Evolutionary conservation across 2,888 invertebrate genomes (phyloP), one percentile per base, ranked within the genome.

Genomic region (Lycocerus yunnanus): DNA sequence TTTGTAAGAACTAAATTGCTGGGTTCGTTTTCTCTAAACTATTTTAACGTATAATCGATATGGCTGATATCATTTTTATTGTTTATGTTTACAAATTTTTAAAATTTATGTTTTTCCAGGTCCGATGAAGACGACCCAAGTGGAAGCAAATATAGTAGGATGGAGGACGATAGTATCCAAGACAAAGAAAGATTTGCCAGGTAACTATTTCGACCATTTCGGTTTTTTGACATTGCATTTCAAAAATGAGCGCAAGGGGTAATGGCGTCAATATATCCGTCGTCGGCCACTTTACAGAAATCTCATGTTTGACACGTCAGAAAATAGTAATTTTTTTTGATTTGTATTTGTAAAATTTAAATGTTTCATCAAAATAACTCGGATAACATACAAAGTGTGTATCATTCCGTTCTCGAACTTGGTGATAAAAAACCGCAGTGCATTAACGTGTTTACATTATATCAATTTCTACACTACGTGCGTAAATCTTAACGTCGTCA

Each of bases 111-210:
- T 68, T 76, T 66, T 74, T 87, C 71, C 88, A 94, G 94, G 89
- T 94, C 94, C 89, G 94, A 94, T 92, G 94, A 94, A 90, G 94
- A 94, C 91, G 94, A 94, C 91, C 93, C 93, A 87, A 93, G 93
- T 88, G 93, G 92, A 82, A 92, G 91, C 84, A 94, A 94, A 90
- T 94, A 93, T 87, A 91, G 93, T 87, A 93, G 94, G 90, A 94
- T 96, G 94, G 97, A 97, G 88, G 97, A 97, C 89, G 95, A 96
- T 86, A 95, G 93, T 88, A 93, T 96, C 88, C 97, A 97, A 90
- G 98, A 98, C 88, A 98, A 98, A 89, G 98, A 98, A 88, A 92
- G 97, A 85, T 98, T 97, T 91, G 97, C 97, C 83, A 96, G 96
- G 97, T 94, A 89, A 89, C 88, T 87, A 86, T 86, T 78, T 43